A percentile compares a stretch with the other conserved stretches of the same genome.
phyloP scores from a whole-genome alignment of 2,797 vertebrate species.

The Ataeniobius toweri region DNA sequence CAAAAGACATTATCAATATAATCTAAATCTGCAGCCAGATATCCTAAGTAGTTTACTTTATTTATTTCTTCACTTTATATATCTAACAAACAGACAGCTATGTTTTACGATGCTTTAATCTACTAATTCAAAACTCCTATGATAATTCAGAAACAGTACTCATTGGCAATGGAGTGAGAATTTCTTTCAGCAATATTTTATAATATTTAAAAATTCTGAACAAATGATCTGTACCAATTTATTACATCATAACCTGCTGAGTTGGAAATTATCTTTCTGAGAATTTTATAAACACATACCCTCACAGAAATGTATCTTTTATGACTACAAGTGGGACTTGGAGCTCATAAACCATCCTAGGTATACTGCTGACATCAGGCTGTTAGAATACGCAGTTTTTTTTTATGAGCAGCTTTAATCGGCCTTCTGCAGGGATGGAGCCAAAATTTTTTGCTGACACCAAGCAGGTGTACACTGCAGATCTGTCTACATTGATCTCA shows the following conservation, averaged over 20 bases:
- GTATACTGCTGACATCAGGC: conserved; percentile 5
- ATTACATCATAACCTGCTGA: background rate
- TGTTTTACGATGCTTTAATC: too few species aligned
- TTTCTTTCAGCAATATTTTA: background rate
- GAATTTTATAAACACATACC: background rate
- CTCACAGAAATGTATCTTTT: conserved; percentile 20
- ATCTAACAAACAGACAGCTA: background rate
- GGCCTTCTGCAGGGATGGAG: background rate
- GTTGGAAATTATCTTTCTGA: conserved; percentile 7
- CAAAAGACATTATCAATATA: background rate
- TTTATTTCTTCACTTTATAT: background rate
- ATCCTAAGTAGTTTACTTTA: too few species aligned
- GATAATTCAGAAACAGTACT: background rate
- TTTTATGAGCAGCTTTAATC: conserved; percentile 13
- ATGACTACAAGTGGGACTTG: conserved; percentile 4
- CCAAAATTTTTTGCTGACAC: background rate
- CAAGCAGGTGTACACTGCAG: background rate
- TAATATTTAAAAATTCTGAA: background rate
- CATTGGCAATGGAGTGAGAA: background rate
- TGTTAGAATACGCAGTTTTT: conserved; percentile 2
- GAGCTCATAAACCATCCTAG: background rate
- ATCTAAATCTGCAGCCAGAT: background rate
- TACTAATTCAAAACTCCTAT: background rate
- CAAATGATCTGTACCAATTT: too few species aligned
- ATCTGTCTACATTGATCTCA: conserved; percentile 14